Evolutionary conservation across 2,113 vertebrate genomes (phyloP), one percentile per base, ranked within the genome.

Genomic region (Drymodes brunneopygia): DNA sequence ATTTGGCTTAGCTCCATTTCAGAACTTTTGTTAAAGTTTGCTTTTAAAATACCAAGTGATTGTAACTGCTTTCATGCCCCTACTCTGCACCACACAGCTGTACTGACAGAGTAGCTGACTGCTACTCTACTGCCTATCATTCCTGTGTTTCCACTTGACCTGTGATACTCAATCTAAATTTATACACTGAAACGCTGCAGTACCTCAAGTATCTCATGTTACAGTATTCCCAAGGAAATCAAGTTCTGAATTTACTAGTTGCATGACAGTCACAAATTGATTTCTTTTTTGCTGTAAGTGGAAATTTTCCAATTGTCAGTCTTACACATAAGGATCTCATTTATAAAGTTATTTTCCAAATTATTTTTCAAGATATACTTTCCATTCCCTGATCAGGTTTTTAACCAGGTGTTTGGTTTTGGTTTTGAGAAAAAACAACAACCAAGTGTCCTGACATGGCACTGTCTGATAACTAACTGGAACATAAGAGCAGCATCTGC

Each of bases 261-360:
- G 6, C 28, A 44, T 66, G 53, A 50, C 21, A 78, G 2, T 36
- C 53, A 21, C 36, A 66, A 57, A 62, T 29, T 28, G 8, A 0
- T 57, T 81, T 77, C 11, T 53, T 84, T 88, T n/a, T 35, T n/a
- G 24, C 38, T 71, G 1, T 22, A 22, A 42, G 25, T 48, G 31
- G 24, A 72, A 81, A 67, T 18, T 44, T 85, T 85, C 35, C 35
- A 23, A 53, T 15, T 53, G 12, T 47, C 27, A 71, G 10, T 42
- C 27, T 71, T 70, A 65, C 8, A 60, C 3, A 31, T 35, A 83
- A 73, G 22, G 56, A 80, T 13, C 10, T 61, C 12, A 40, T 21
- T 70, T 45, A 20, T 11, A 33, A 13, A 33, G 48, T 67, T 27
- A 15, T 60, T n/a, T 20, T 1, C 0, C 2, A 18, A n/a, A 51